Evolutionary conservation across 2,113 vertebrate species (phyloP), one percentile per base, ranked within the genome.

Genomic region (Agapornis roseicollis): DNA sequence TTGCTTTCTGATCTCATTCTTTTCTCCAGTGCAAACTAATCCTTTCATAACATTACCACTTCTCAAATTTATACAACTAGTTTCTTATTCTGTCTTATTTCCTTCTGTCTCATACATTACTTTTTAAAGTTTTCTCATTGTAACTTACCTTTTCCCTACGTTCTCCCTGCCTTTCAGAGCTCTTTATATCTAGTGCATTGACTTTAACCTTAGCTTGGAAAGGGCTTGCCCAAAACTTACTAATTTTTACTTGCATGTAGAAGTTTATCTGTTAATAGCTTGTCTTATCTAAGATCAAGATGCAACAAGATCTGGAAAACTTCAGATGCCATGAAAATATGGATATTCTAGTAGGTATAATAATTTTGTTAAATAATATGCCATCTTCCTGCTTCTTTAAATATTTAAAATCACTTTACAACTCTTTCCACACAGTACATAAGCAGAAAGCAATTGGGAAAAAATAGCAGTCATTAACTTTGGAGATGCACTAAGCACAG

Each of bases 381-480:
- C 50, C 83, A 44, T 72, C 82, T 83, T 95, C 37, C 68, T 84
- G 33, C 25, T 82, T 84, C 74, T 95, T 95, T 93, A 89, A 96
- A 92, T 96, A 87, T 95, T 96, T 93, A 74, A 96, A 95, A 91
- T 81, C 2, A 58, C 80, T 95, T 96, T 92, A 64, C 74, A 91
- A 79, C 52, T 91, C 42, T 85, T 96, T 82, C 44, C 27, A 37
- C 64, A 81, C 49, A 93, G 64, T 65, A 90, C 68, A 94, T 56
- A 92, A 89, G 79, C 83, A 94, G 80, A 96, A 94, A 93, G 88
- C 78, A 95, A 76, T 83, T 88, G 78, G 77, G 88, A 69, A 96
- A 97, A 97, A 96, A 95, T 91, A 97, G 90, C 46, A 94, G 78
- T 82, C 96, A 93, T 97, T 97, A 96, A 90, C 90, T 92, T 66